These are phyloP conservation scores for Proisotoma minuta DNA, from an alignment of 2,888 invertebrate species.

Conservation along the genomic window DNA sequence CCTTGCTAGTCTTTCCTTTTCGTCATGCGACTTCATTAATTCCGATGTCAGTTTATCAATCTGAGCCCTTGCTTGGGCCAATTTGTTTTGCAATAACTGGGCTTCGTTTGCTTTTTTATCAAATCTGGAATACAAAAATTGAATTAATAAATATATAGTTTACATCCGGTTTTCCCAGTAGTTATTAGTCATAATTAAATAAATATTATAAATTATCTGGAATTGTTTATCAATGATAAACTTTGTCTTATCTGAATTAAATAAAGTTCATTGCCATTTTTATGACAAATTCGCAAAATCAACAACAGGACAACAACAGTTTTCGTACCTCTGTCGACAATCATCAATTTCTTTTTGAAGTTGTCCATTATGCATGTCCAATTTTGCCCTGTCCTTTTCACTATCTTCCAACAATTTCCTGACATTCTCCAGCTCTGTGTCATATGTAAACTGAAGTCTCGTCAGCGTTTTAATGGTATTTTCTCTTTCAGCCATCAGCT, in stretches of 20 bases:
- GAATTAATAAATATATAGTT: background rate
- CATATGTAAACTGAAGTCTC: slow-evolving; percentile 36
- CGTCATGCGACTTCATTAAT: slow-evolving; percentile 36
- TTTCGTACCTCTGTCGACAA: slow-evolving; percentile 29
- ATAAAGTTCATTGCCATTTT: slow-evolving; percentile 4
- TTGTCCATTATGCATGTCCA: slow-evolving; percentile 24
- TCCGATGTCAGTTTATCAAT: slow-evolving; percentile 34
- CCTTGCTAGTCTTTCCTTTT: slow-evolving; percentile 29
- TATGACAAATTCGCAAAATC: background rate
- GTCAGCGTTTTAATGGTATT: slow-evolving; percentile 38
- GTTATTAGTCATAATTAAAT: background rate
- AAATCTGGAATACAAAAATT: slow-evolving; percentile 20
- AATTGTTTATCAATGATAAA: background rate
- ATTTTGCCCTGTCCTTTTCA: slow-evolving; percentile 34
- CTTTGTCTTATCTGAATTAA: background rate
- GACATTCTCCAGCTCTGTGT: slow-evolving; percentile 35
- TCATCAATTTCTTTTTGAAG: slow-evolving; percentile 36
- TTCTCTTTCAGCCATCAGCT: slow-evolving; percentile 40
- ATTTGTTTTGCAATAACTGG: slow-evolving; percentile 32
- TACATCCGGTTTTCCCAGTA: background rate
- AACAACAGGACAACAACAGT: background rate
- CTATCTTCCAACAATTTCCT: slow-evolving; percentile 34
- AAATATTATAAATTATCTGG: background rate
- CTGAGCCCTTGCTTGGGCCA: slow-evolving; percentile 33
- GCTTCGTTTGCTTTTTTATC: slow-evolving; percentile 39